Evolutionary conservation across 2,888 invertebrate genomes (phyloP), one percentile per base, ranked within the genome.

Genomic region (Cephus pulcher): DNA sequence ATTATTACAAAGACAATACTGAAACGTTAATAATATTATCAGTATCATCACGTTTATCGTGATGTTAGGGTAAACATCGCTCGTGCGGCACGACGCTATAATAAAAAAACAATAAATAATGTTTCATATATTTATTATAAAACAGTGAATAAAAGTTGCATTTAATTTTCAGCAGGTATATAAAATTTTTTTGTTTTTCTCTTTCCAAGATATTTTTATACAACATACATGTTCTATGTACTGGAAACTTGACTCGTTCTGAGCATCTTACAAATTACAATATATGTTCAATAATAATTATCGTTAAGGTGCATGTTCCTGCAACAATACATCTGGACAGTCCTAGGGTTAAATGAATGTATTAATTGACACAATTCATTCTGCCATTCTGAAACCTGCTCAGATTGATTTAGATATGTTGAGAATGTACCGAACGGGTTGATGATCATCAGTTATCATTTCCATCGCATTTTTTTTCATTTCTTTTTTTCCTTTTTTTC

Each of bases 301-400:
- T 79, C 34, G 32, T 37, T 40, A 34, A 34, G 40, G 79, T 81
- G 81, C 79, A 82, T 83, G 78, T 86, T 84, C 79, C 74, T 85
- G 82, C 82, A 84, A 82, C 81, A 80, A 84, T 85, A 84, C 80
- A 82, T 87, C 82, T 86, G 84, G 81, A 83, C 84, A 85, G 87
- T 88, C 87, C 87, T 87, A 88, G 86, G 87, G 84, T 86, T 87
- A 87, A 89, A 87, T 84, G 82, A 88, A 89, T 84, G 85, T 81
- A 70, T 86, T 79, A 89, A 89, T 89, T 89, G 89, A 89, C 89
- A 85, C 88, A 88, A 89, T 87, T 56, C 84, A 86, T 87, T 88
- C 86, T 88, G 89, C 84, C 86, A 86, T 88, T 89, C 89, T 89
- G 89, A 89, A 89, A 88, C 89, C 88, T 88, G 89, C 88, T 89